Conservation (phyloP, 2,888 invertebrate genomes). For the Scaptomyza cyrtandrae region DNA sequence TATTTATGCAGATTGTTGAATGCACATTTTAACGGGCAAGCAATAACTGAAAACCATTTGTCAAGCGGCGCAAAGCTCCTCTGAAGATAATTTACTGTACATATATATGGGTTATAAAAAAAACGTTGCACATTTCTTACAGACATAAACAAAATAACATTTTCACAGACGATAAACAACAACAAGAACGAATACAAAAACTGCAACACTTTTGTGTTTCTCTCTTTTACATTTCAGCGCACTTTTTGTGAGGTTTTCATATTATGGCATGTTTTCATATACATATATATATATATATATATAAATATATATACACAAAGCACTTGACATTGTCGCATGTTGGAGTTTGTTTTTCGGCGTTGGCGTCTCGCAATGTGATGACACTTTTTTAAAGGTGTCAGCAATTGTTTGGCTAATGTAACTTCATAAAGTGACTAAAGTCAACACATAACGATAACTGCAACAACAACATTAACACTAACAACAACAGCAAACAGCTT, state of each 20-base stretch:
- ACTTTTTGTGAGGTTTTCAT: background rate
- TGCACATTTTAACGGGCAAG: background rate
- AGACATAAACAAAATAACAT: background rate
- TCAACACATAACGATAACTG: constrained; percentile 24
- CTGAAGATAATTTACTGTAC: constrained; percentile 2
- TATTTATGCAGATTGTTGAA: background rate
- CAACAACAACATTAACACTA: constrained; percentile 10
- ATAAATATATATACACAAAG: constrained; percentile 5
- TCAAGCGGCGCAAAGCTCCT: background rate
- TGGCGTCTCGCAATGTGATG: constrained; percentile 25
- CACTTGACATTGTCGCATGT: constrained; percentile 53
- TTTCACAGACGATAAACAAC: constrained; percentile 11
- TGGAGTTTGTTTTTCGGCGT: constrained; percentile 26
- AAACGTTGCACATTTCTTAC: constrained; percentile 16
- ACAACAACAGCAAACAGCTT: constrained; percentile 24
- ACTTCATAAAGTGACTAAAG: constrained; percentile 36
- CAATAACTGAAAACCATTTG: background rate
- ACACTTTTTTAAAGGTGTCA: constrained; percentile 35
- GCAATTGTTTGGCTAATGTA: constrained; percentile 58
- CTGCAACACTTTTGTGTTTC: constrained; percentile 14
- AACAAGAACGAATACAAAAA: background rate
- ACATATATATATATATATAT: constrained; percentile 9
- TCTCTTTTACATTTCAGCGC: constrained; percentile 9
- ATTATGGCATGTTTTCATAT: constrained; percentile 12
- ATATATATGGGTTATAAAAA: constrained; percentile 13